Conservation (phyloP, 2,797 vertebrate species). For the Cottoperca gobio region DNA sequence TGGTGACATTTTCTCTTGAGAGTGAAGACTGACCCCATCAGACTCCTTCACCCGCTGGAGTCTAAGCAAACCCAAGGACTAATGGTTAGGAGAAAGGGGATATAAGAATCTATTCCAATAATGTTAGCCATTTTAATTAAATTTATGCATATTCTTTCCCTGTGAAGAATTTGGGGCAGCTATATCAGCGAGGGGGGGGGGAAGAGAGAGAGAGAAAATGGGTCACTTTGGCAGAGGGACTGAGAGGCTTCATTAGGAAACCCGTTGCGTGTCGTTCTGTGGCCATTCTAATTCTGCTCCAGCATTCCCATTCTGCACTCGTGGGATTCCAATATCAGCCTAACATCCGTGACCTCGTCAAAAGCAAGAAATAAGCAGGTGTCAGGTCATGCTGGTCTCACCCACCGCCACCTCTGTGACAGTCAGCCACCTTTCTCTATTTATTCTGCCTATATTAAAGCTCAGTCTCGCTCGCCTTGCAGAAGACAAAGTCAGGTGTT, state of each 20-base stretch:
- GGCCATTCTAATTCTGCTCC: conserved; percentile 65
- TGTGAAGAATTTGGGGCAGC: conserved; percentile 79
- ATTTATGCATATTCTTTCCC: conserved; percentile 72
- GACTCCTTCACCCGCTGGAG: conserved; percentile 30
- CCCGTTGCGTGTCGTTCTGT: conserved; percentile 50
- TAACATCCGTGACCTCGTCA: conserved; percentile 69
- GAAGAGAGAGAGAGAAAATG: conserved; percentile 69
- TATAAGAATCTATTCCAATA: conserved; percentile 56
- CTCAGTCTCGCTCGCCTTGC: conserved; percentile 9
- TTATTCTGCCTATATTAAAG: conserved; percentile 69
- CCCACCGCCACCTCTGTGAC: conserved; percentile 45
- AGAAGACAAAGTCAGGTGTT: conserved; percentile 59
- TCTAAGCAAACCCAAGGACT: conserved; percentile 57
- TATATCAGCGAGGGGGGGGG: conserved; percentile 57
- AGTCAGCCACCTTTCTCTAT: conserved; percentile 58
- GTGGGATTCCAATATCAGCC: conserved; percentile 66
- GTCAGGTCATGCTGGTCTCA: conserved; percentile 61
- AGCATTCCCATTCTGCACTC: conserved; percentile 55
- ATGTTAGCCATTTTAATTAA: conserved; percentile 76
- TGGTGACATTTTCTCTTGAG: conserved; percentile 76
- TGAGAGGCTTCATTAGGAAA: conserved; percentile 74
- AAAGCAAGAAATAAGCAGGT: conserved; percentile 69
- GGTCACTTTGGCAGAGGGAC: conserved; percentile 76
- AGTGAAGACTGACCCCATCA: conserved; percentile 70
- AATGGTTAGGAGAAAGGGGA: conserved; percentile 52